A percentile compares a stretch with the other conserved stretches of the same genome.
These are phyloP conservation scores for Papilio demoleus DNA, from an alignment of 2,888 invertebrate genomes.

Conservation along the genomic window DNA sequence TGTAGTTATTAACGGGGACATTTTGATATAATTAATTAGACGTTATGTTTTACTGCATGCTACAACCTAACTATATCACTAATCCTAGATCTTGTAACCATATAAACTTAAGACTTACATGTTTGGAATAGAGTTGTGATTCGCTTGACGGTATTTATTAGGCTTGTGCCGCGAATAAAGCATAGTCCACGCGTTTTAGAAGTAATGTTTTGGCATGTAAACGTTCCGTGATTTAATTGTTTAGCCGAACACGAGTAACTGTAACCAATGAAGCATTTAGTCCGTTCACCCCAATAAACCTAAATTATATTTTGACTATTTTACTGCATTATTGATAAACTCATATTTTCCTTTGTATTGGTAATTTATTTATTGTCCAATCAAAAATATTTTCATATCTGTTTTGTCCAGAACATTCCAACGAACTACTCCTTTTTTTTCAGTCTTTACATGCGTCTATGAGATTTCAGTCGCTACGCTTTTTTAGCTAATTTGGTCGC, in stretches of 20 bases:
- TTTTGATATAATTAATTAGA: slow-evolving; percentile 33
- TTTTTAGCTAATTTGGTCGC: too few relatives aligned
- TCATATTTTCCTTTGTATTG: too few relatives aligned
- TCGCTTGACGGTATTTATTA: neutral
- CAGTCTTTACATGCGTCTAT: too few relatives aligned
- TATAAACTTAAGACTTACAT: neutral
- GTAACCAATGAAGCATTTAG: slow-evolving; percentile 20
- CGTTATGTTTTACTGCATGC: slow-evolving; percentile 29
- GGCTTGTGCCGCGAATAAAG: slow-evolving; percentile 13
- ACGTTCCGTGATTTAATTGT: slow-evolving; percentile 35
- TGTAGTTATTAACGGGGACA: slow-evolving; percentile 25
- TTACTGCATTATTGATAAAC: neutral
- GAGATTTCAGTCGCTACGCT: too few relatives aligned
- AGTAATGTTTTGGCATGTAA: slow-evolving; percentile 39
- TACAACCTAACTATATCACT: slow-evolving; percentile 21
- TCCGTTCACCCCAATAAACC: slow-evolving; percentile 20
- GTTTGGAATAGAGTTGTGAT: neutral
- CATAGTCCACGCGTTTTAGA: slow-evolving; percentile 26
- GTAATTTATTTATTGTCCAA: too few relatives aligned
- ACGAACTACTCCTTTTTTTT: too few relatives aligned
- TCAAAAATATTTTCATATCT: too few relatives aligned
- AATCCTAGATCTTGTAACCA: neutral
- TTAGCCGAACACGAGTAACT: slow-evolving; percentile 21
- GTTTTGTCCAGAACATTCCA: too few relatives aligned
- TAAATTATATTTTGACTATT: slow-evolving; percentile 17